These are phyloP conservation scores for Drosophila sturtevanti DNA, from an alignment of 1,140 invertebrate genomes.

Conservation along the genomic window DNA sequence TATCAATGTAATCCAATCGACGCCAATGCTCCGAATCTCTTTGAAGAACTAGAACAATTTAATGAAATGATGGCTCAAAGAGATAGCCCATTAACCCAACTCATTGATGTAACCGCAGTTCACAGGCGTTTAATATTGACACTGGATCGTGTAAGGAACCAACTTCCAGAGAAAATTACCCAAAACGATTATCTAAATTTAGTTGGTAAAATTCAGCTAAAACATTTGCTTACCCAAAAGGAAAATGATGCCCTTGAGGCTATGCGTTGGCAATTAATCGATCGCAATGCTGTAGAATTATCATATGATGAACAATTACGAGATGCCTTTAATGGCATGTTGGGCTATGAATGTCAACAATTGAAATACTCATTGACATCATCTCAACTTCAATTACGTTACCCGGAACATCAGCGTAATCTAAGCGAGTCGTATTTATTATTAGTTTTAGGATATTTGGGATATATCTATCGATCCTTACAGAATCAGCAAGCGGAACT, in stretches of 20 bases:
- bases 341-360: constrained; percentile 45
- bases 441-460: constrained; percentile 38
- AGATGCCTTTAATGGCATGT: constrained; percentile 44
- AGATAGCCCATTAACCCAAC: background rate
- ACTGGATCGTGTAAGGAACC: background rate
- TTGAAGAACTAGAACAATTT: constrained; percentile 53
- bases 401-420: constrained; percentile 44
- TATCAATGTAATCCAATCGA: constrained; percentile 8
- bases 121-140: background rate
- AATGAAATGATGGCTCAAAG: constrained; percentile 21
- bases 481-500: constrained; percentile 10
- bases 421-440: constrained; percentile 53
- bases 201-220: constrained; percentile 15
- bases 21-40: constrained; percentile 19
- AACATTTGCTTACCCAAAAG: constrained; percentile 14
- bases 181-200: background rate
- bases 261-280: constrained; percentile 13
- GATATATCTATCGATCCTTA: constrained; percentile 32
- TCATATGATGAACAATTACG: background rate
- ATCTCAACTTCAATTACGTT: constrained; percentile 31
- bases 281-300: background rate
- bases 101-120: background rate
- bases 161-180: background rate
- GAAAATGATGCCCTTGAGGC: constrained; percentile 29
- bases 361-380: constrained; percentile 20